Conservation (phyloP, 1,140 invertebrate genomes). For the Brachionus calyciflorus region DNA sequence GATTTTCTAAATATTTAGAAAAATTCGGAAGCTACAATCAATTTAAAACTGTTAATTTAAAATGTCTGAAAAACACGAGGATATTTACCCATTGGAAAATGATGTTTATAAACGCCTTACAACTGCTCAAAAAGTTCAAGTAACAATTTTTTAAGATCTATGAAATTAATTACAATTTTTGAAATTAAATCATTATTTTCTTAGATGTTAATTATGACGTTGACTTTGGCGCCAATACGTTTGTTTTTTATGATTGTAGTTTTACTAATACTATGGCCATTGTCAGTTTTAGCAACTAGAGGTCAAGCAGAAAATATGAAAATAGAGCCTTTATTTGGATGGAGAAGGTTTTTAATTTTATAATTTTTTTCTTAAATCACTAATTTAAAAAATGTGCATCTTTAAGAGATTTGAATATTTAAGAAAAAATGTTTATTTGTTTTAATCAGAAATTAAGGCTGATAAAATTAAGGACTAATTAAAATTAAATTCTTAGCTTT, state of each 20-base stretch:
- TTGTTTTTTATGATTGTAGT: background rate
- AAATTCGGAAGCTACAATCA: too few species aligned
- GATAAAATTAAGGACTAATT: too few species aligned
- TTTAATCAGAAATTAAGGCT: too few species aligned
- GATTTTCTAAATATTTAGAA: background rate
- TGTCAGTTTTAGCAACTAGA: background rate
- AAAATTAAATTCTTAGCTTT: too few species aligned
- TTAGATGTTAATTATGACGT: constrained; percentile 35
- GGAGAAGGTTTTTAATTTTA: constrained; percentile 13
- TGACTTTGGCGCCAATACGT: constrained; percentile 28
- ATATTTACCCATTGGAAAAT: constrained; percentile 13
- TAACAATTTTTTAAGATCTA: background rate
- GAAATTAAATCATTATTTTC: background rate
- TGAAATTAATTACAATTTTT: background rate
- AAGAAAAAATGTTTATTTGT: too few species aligned
- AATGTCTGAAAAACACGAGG: background rate
- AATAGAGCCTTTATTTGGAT: constrained; percentile 16
- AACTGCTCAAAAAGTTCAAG: constrained; percentile 24
- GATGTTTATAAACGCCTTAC: constrained; percentile 21
- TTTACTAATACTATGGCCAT: constrained; percentile 1
- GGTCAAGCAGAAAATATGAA: constrained; percentile 13
- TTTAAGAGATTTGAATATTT: too few species aligned
- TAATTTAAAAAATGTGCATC: too few species aligned
- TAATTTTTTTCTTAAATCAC: too few species aligned
- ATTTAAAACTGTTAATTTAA: background rate